Evolutionary conservation across 2,888 invertebrate species (phyloP), one percentile per base, ranked within the genome.

Genomic region (Athalia circularis): DNA sequence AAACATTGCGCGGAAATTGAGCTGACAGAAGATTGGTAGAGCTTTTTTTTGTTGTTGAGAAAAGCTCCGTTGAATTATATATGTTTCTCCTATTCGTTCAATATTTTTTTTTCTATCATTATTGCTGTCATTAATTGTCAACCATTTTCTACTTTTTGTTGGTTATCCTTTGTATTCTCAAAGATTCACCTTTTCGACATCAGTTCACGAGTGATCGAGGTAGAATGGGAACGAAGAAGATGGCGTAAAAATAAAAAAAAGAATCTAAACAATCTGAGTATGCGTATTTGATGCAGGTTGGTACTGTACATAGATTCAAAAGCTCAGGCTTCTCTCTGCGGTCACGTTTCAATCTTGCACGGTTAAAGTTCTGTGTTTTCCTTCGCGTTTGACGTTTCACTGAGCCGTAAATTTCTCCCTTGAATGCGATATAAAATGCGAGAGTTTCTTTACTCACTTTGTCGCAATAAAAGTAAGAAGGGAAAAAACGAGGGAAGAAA

Each of bases 1-100:
- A 75, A 75, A 75, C 75, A 75, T 75, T 75, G 48, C 75, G 9
- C 52, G 75, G 75, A 75, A 75, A 75, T 75, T 75, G 75, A 75
- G 7, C 75, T 62, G 75, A 75, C 75, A 75, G 75, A 62, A 64
- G 75, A 75, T 75, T 75, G 75, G 62, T 75, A 15, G n/a, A 59
- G 59, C 47, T 72, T 72, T 13, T 72, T 52, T 72, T 72, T 29
- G 29, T 29, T 29, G 29, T 29, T 5, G 9, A 50, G 50, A 15
- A 13, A 52, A 29, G 29, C 8, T 8, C 43, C 62, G 62, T 57
- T 62, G 50, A 75, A 62, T 75, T 75, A 64, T 72, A 5, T 59
- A 11, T 11, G 45, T 47, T 8, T 29, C 45, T 54, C 7, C n/a
- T 54, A n/a, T 29, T 11, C 5, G 6, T 47, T 59, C 47, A 45